phyloP scores from a whole-genome alignment of 2,888 invertebrate genomes.

The Pardosa pseudoannulata region DNA sequence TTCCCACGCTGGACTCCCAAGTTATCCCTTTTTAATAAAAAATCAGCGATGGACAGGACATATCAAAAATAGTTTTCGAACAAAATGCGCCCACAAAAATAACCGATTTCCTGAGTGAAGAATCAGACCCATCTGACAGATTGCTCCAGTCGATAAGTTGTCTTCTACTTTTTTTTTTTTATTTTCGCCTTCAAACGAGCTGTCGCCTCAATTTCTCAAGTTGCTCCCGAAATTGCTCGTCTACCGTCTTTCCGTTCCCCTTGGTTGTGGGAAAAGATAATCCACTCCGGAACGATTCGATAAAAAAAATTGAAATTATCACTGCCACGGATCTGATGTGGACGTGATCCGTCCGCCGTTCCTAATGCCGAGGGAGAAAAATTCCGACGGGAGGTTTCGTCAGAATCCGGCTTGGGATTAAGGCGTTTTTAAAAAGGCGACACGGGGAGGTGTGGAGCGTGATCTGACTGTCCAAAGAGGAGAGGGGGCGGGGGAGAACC shows the following conservation, averaged over 20 bases:
- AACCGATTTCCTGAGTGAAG: too few relatives aligned
- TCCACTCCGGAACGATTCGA: not conserved
- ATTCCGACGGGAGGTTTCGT: not conserved
- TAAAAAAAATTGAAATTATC: not conserved
- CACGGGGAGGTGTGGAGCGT: not conserved
- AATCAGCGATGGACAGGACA: too few relatives aligned
- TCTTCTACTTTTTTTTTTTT: too few relatives aligned
- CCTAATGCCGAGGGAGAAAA: not conserved
- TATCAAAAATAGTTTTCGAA: too few relatives aligned
- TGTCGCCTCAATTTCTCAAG: not conserved
- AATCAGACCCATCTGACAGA: too few relatives aligned
- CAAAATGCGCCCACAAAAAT: too few relatives aligned
- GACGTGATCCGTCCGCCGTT: not conserved
- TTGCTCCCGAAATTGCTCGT: constrained; percentile 1
- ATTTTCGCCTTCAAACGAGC: not conserved
- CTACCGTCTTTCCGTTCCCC: not conserved
- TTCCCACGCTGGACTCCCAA: too few relatives aligned
- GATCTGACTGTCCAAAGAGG: not conserved
- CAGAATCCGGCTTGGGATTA: not conserved
- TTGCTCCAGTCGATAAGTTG: too few relatives aligned
- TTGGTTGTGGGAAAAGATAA: not conserved
- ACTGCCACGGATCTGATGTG: not conserved
- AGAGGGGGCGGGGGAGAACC: too few relatives aligned
- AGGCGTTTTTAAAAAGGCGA: not conserved
- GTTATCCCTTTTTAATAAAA: too few relatives aligned